phyloP scores from a whole-genome alignment of 2,888 invertebrate genomes.

The Microctonus brassicae region DNA sequence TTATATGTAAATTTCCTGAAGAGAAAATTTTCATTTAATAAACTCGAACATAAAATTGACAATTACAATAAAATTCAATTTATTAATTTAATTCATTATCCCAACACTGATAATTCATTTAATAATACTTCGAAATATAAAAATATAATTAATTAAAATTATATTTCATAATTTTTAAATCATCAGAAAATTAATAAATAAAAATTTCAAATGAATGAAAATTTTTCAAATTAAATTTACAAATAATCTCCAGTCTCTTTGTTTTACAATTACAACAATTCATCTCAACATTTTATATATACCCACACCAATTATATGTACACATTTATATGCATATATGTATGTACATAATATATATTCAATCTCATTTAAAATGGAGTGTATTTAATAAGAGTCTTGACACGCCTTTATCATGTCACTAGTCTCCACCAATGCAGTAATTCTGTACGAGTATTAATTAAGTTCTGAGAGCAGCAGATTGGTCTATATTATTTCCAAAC shows the following conservation, averaged over 20 bases:
- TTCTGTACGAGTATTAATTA: not conserved
- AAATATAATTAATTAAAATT: no score
- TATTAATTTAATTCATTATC: not conserved
- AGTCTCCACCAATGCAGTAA: not conserved
- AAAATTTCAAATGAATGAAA: no score
- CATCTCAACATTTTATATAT: not conserved
- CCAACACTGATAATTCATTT: no score
- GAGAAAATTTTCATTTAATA: not conserved
- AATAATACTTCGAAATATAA: no score
- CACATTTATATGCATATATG: not conserved
- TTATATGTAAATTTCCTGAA: not conserved
- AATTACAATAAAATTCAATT: not conserved
- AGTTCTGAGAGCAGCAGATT: not conserved
- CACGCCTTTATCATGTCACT: constrained; percentile 10
- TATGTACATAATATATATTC: not conserved
- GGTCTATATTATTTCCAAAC: not conserved
- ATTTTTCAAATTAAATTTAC: no score
- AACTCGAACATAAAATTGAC: not conserved
- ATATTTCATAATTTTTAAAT: no score
- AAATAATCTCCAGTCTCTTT: no score
- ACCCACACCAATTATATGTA: not conserved
- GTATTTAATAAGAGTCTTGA: not conserved
- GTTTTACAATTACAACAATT: no score
- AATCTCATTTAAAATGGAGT: not conserved
- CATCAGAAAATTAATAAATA: no score